Evolutionary conservation across 2,797 vertebrate genomes (phyloP), one percentile per base, ranked within the genome.

Genomic region (Rhadinocentrus ornatus): DNA sequence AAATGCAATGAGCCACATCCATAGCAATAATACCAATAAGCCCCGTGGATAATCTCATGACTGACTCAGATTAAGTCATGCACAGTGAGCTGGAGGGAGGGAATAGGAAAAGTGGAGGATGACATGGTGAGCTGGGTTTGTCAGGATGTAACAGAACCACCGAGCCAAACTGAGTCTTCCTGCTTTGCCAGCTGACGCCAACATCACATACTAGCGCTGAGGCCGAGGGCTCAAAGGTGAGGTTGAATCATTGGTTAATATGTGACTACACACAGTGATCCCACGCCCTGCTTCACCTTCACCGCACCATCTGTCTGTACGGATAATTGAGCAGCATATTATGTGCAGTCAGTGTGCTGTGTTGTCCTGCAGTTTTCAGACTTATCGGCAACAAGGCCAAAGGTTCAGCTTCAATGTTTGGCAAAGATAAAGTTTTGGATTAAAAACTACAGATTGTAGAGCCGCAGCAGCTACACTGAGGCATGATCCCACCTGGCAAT

Each of bases 21-120:
- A 81, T 86, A 87, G 88, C 85, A 92, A 90, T 93, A 93, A 94
- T 88, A 90, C 86, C 85, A 91, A 89, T 92, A 92, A 94, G 83
- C 88, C 85, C 83, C 80, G 66, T 89, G 90, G 89, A 93, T 93
- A 92, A 93, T 93, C 91, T 91, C 84, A 86, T 86, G 87, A 82
- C 88, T 88, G 87, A 90, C 89, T 91, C 90, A 93, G 91, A 93
- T 93, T 91, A 92, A 87, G 86, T 85, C 86, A 83, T 78, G 82
- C 82, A 73, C 69, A 54, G 73, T 86, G 73, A 69, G 63, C 75
- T 86, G 83, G 81, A 39, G 63, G 31, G 22, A 22, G 26, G 32
- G 48, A 41, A n/a, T 18, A 27, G 64, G 46, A 34, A 57, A 31
- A 22, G 44, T 29, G 39, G 50, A 64, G 61, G 75, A 57, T 13